Percentiles rank a stretch among this genome's conserved stretches.
Evolutionary conservation across 2,888 invertebrate species (phyloP).

Genomic region (Cremastinae sp.): DNA sequence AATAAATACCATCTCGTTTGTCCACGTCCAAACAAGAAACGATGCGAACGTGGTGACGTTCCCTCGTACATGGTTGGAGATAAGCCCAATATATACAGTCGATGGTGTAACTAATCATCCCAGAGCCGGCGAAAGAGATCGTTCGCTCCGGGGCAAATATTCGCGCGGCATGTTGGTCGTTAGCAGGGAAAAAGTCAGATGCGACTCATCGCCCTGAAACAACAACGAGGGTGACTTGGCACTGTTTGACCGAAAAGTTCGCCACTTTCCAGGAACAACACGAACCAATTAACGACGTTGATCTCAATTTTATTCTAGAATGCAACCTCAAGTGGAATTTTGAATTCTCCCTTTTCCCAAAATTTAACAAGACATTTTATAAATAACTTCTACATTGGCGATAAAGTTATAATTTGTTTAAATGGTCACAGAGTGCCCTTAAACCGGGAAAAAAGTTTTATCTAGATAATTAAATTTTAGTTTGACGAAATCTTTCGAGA

Average conservation of each 20-base stretch:
- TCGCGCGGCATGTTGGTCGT: slow-evolving; percentile 33
- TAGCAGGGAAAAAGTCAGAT: slow-evolving; percentile 38
- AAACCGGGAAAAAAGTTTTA: too few relatives aligned
- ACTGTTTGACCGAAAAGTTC: slow-evolving; percentile 67
- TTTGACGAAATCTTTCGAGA: too few relatives aligned
- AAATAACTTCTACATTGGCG: too few relatives aligned
- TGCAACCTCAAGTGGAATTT: not conserved
- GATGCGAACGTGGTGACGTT: not conserved
- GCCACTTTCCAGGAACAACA: slow-evolving; percentile 76
- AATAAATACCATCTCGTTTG: slow-evolving; percentile 11
- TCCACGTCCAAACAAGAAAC: slow-evolving; percentile 35
- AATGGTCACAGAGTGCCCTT: too few relatives aligned
- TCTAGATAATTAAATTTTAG: too few relatives aligned
- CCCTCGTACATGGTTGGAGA: slow-evolving; percentile 5
- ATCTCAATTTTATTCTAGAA: slow-evolving; percentile 69
- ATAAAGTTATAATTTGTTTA: too few relatives aligned
- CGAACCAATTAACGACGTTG: slow-evolving; percentile 73
- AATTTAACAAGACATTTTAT: too few relatives aligned
- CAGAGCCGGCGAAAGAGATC: slow-evolving; percentile 7
- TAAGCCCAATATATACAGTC: slow-evolving; percentile 27
- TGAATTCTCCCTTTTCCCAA: not conserved
- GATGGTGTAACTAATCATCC: slow-evolving; percentile 44
- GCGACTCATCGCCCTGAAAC: slow-evolving; percentile 70
- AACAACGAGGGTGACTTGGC: slow-evolving; percentile 71
- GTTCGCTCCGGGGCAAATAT: slow-evolving; percentile 18